Base-by-base conservation (phyloP, 2,888 invertebrate genomes). In the Rhingia rostrata region DNA sequence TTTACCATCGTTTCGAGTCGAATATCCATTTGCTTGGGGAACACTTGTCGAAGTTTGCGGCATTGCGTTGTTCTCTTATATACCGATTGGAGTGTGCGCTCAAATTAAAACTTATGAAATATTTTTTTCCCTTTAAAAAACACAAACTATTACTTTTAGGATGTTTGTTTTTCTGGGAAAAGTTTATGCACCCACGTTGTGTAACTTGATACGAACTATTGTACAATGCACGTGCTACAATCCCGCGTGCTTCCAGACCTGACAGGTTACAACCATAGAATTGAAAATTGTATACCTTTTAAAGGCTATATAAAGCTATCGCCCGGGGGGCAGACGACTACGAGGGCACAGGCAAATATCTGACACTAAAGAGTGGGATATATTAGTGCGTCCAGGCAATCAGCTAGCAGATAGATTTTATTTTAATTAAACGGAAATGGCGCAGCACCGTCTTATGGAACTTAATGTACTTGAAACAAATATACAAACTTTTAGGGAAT, bases 21-120 rank as follows among this genome's bases (percentile, higher is more conserved):
- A 93, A 92, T 95, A 95, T 88, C 95, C 95, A 91, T 96, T 95
- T 86, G 93, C 92, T 90, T 94, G 94, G 89, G 87, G 73, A 35
- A 80, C 75, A 66, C 43, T 64, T 35, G 43, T 63, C 30, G 87
- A 87, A 73, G 89, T 88, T 87, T 90, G 90, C 87, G 92, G 91
- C 91, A 92, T 91, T 87, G 67, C 60, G 61, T 41, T 74, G 6
- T 49, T 64, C 45, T 75, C 32, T 84, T 79, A 70, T 53, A 70
- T 75, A 49, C 43, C 14, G 73, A 22, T 73, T 74, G 63, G 84
- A 80, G 84, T 75, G 72, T 84, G 84, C 84, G 84, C 84, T 84
- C 70, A 75, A 84, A 74, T 45, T 47, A 22, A 69, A 69, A 64
- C 58, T 22, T 51, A 43, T 35, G 10, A 45, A 67, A 75, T 77